Base-by-base conservation (phyloP, 2,113 vertebrate genomes). In the Gallinago media region DNA sequence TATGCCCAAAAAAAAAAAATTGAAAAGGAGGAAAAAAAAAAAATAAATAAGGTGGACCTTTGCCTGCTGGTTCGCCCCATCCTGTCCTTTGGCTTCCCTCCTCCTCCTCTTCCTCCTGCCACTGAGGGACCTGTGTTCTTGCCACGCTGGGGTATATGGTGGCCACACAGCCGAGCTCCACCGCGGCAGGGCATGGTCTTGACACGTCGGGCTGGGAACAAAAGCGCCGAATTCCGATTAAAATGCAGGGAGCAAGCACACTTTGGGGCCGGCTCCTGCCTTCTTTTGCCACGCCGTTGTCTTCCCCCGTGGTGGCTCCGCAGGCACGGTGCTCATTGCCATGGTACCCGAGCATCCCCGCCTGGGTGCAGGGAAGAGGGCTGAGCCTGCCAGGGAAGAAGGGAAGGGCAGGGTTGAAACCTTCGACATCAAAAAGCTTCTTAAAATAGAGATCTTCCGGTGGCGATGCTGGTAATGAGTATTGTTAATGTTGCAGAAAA, bases 401-500 rank as follows among this genome's bases (percentile, higher is more conserved):
- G 26, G 50, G 42, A 63, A 55, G 75, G 56, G 81, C 81, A 76
- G 62, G 58, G 49, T 76, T 76, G 52, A 93, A 75, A 34, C 67
- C 73, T 71, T 54, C 1, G 4, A 29, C 21, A 58, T 71, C 32
- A 29, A 42, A 63, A 68, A 7, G 77, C 20, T 65, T 71, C 61
- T 85, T 71, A 63, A 91, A 92, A 32, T 40, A 68, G 70, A 78
- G 76, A 72, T 84, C 47, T 52, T 88, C 63, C 4, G 14, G 54
- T 76, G 87, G 38, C 63, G 73, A 9, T 72, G 88, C 85, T 79
- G 76, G 31, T 94, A 91, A 97, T 85, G 80, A 92, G 73, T 26
- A 36, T 68, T 15, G 58, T 85, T 94, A 94, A 96, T 94, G 92
- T 95, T 89, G 92, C 86, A 94, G 88, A 94, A 96, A 96, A 94